These are phyloP conservation scores for Scaptomyza parva DNA, from an alignment of 2,888 invertebrate species.

Conservation along the genomic window DNA sequence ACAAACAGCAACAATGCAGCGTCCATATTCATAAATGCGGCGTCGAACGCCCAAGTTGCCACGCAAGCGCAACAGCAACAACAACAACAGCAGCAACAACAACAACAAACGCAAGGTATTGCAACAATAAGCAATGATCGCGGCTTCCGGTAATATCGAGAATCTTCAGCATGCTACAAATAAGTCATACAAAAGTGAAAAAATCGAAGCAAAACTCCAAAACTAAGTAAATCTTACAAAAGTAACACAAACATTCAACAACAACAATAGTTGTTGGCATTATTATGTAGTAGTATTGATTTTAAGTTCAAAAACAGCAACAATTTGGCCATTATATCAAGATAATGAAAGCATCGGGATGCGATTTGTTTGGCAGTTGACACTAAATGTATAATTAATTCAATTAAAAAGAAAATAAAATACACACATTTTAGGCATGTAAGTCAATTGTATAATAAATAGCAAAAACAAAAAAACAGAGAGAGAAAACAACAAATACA, in stretches of 20 bases:
- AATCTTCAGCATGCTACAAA: not conserved
- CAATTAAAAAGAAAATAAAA: constrained; percentile 1
- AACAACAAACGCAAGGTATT: constrained; percentile 52
- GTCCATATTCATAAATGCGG: constrained; percentile 53
- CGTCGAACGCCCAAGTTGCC: constrained; percentile 42
- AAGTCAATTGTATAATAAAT: constrained; percentile 26
- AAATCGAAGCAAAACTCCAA: constrained; percentile 25
- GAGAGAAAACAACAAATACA: not conserved
- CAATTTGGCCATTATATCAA: constrained; percentile 28
- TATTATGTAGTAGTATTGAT: constrained; percentile 24
- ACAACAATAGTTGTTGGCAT: constrained; percentile 13
- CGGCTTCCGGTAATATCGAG: constrained; percentile 61
- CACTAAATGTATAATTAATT: constrained; percentile 19
- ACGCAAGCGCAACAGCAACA: too few relatives aligned
- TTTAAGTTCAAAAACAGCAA: constrained; percentile 12
- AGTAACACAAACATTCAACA: constrained; percentile 14
- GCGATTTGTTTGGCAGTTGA: constrained; percentile 13
- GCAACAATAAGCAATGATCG: constrained; percentile 56
- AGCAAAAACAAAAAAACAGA: not conserved
- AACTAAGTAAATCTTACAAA: constrained; percentile 1
- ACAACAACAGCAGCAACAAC: constrained; percentile 39
- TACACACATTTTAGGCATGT: not conserved
- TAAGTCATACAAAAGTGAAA: too few relatives aligned
- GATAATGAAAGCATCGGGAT: constrained; percentile 25
- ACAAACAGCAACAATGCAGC: constrained; percentile 40